Base-by-base conservation (phyloP, 2,113 vertebrate genomes). In the Willisornis vidua region DNA sequence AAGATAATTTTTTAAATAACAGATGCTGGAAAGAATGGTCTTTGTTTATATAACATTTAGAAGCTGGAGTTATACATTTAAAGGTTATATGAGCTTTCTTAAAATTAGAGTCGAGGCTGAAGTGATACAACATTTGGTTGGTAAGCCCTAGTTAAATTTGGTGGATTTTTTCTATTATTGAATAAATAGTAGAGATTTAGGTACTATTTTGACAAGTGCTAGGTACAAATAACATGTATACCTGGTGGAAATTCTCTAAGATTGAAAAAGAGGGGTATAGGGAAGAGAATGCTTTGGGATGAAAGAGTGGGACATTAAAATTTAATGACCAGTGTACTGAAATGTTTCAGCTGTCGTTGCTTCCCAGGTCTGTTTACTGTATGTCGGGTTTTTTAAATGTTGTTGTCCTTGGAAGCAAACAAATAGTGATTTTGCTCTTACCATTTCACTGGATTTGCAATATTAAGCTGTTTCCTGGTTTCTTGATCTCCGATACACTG, bases 361-460 rank as follows among this genome's bases (percentile, higher is more conserved):
- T 90, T 58, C 41, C 58, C 14, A 57, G 9, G 24, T 73, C 66
- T 82, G 54, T 85, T 93, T 85, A 73, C 71, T 41, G 22, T 75
- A n/a, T 23, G 41, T 43, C 12, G 41, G 41, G 24, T 4, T 1
- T 0, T 89, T 74, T 4, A 11, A 84, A 70, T 45, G 16, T 45
- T 78, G n/a, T 73, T 87, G 57, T 79, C 78, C 70, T 79, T 87
- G 49, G 66, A 93, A 87, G 54, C 62, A 91, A 95, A 94, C 28
- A 80, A 90, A 73, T n/a, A 86, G 14, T 52, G 43, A 65, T 81
- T 89, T 71, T 62, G 24, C 25, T 62, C 18, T 73, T 81, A 41
- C 7, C 10, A 3, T 37, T 49, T 37, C 51, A 35, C n/a, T 43
- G 35, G 43, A 66, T 29, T 54, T 54, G 6, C n/a, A 45, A 19